Conservation (phyloP, 2,888 invertebrate species). For the Rhorus exstirpatorius region DNA sequence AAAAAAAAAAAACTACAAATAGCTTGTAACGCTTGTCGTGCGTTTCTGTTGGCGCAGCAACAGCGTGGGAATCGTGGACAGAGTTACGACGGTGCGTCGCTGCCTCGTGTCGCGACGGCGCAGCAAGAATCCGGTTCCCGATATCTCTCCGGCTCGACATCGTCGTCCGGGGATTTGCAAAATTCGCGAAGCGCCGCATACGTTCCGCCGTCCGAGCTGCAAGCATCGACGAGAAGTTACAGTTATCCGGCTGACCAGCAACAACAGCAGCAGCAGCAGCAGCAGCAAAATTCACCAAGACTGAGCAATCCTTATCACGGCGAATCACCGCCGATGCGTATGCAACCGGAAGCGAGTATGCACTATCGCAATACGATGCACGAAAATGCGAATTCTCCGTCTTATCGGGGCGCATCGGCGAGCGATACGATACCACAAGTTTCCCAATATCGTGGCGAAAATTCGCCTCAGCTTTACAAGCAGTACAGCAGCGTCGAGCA, state of each 20-base stretch:
- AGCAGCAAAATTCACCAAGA: slow-evolving; percentile 78
- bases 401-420: slow-evolving; percentile 76
- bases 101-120: slow-evolving; percentile 74
- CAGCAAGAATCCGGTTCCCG: slow-evolving; percentile 72
- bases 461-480: slow-evolving; percentile 78
- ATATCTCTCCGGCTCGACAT: slow-evolving; percentile 78
- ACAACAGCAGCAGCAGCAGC: slow-evolving; percentile 71
- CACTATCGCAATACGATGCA: slow-evolving; percentile 79
- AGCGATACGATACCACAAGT: slow-evolving; percentile 75
- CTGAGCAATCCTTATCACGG: slow-evolving; percentile 79
- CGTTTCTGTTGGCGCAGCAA: slow-evolving; percentile 43
- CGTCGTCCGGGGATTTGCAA: slow-evolving; percentile 79
- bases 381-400: slow-evolving; percentile 73
- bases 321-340: slow-evolving; percentile 80
- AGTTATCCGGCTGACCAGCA: slow-evolving; percentile 78
- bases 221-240: slow-evolving; percentile 78
- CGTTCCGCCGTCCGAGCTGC: slow-evolving; percentile 84
- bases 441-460: slow-evolving; percentile 78
- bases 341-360: slow-evolving; percentile 78
- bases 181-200: slow-evolving; percentile 81
- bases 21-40: no score
- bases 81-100: slow-evolving; percentile 81
- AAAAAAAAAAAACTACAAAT: no score
- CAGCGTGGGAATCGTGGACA: slow-evolving; percentile 78
- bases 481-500: slow-evolving; percentile 79